phyloP scores from a whole-genome alignment of 2,113 vertebrate genomes.

The Burhinus oedicnemus region DNA sequence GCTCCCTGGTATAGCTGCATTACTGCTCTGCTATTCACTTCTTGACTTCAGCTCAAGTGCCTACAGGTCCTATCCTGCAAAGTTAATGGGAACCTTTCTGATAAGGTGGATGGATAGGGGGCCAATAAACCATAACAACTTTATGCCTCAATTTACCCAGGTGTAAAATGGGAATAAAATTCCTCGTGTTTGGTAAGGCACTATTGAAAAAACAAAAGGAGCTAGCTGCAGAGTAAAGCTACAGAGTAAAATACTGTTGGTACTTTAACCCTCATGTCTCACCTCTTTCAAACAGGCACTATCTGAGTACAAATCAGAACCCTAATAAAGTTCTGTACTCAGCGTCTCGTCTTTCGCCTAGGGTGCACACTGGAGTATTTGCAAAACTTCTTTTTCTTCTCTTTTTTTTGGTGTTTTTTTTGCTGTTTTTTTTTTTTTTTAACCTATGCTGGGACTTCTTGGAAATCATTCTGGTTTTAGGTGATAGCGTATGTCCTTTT shows the following conservation, averaged over 20 bases:
- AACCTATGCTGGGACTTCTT: not conserved
- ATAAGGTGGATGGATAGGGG: slow-evolving; percentile 17
- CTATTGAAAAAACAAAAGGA: not conserved
- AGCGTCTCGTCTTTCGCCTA: not conserved
- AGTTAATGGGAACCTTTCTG: slow-evolving; percentile 51
- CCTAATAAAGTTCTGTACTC: not conserved
- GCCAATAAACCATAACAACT: slow-evolving; percentile 42
- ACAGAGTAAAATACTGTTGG: not conserved
- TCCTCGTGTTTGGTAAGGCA: slow-evolving; percentile 5
- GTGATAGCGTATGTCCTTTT: not conserved
- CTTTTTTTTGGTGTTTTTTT: not conserved
- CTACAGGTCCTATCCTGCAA: slow-evolving; percentile 21
- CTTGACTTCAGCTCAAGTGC: slow-evolving; percentile 21
- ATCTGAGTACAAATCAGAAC: not conserved
- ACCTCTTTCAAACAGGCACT: not conserved
- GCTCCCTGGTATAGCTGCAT: not conserved
- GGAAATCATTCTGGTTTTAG: not conserved
- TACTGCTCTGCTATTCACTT: slow-evolving; percentile 22
- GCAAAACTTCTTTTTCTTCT: not conserved
- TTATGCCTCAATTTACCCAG: slow-evolving; percentile 52
- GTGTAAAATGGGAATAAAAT: slow-evolving; percentile 56
- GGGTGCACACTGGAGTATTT: not conserved
- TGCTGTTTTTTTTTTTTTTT: not conserved
- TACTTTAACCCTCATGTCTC: not conserved
- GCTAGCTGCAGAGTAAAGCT: not conserved